Conservation (phyloP, 2,888 invertebrate species). For the Acanthosoma haemorrhoidale region DNA sequence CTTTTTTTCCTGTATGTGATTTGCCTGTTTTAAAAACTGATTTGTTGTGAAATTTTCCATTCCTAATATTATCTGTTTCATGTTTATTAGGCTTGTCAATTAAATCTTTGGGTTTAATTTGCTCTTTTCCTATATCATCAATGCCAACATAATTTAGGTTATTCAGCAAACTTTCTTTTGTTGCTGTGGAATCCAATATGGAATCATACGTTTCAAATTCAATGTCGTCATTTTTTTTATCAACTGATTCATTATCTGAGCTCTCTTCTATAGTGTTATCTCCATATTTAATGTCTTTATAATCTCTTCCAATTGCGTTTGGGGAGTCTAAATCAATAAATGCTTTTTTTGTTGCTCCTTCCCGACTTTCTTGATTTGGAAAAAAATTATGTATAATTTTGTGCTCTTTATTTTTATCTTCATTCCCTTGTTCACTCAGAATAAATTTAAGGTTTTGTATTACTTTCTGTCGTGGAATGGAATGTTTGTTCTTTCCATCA, state of each 20-base stretch:
- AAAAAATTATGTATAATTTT: background rate
- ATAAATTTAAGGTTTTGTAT: slow-evolving; percentile 23
- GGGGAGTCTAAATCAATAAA: background rate
- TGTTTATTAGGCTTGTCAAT: background rate
- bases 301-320: background rate
- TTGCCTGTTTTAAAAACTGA: background rate
- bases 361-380: background rate
- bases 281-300: background rate
- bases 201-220: too few relatives aligned
- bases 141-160: background rate
- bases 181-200: too few relatives aligned
- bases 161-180: background rate
- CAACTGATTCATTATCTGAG: background rate
- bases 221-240: background rate
- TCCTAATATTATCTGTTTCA: background rate
- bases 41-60: background rate
- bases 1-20: background rate
- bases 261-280: background rate
- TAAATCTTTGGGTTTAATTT: too few relatives aligned
- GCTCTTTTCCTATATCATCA: background rate
- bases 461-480: background rate
- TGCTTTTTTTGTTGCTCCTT: background rate
- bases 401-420: background rate
- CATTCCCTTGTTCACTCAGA: background rate
- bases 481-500: background rate